Percentiles rank a stretch among this genome's conserved stretches.
These are phyloP conservation scores for Falco columbarius DNA, from an alignment of 2,797 vertebrate genomes.

Conservation along the genomic window DNA sequence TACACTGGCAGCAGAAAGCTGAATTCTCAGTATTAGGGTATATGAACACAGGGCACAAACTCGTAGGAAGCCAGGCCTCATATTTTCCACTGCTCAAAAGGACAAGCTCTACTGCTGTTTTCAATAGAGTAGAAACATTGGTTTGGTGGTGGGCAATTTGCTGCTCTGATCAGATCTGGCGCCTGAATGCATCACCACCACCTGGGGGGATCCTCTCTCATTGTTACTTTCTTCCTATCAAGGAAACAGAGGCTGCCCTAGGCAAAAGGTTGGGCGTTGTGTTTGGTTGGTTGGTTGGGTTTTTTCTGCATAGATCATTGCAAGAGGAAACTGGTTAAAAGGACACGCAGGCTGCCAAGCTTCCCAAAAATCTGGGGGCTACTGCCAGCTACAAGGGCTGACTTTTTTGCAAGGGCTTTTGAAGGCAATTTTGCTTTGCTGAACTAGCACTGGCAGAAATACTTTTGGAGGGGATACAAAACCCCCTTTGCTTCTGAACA, in stretches of 20 bases:
- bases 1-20: not conserved
- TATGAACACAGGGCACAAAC: not conserved
- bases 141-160: not conserved
- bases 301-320: not conserved
- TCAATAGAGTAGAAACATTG: not conserved
- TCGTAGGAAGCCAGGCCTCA: not conserved
- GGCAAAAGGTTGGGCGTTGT: not conserved
- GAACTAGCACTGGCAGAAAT: not conserved
- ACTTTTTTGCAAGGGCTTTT: not conserved
- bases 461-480: not conserved
- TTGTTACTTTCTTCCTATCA: not conserved
- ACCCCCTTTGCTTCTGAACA: slow-evolving; percentile 14
- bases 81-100: not conserved
- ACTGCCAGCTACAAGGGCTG: not conserved
- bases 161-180: fast-evolving
- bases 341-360: not conserved
- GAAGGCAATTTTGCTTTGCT: slow-evolving; percentile 14
- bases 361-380: not conserved
- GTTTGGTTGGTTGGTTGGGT: no score
- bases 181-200: not conserved
- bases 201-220: not conserved
- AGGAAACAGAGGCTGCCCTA: not conserved
- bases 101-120: not conserved
- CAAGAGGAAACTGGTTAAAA: not conserved
- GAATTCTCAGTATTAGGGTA: not conserved